A percentile compares a stretch with the other conserved stretches of the same genome.
These are phyloP conservation scores for Cerastoderma edule DNA, from an alignment of 2,888 invertebrate genomes.

Conservation along the genomic window DNA sequence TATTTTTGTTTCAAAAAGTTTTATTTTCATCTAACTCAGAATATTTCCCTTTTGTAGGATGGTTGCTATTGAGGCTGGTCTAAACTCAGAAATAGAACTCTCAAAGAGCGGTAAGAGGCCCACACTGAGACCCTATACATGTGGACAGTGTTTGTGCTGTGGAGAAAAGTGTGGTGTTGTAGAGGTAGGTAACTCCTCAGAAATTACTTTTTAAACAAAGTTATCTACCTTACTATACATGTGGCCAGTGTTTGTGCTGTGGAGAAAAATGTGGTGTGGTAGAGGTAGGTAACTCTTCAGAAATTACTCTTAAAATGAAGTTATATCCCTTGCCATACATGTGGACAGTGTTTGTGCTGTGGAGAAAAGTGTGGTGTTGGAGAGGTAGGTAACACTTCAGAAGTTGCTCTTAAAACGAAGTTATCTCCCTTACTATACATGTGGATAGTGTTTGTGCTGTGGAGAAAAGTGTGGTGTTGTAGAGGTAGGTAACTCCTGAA, in stretches of 20 bases:
- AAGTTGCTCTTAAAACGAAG: too few species aligned
- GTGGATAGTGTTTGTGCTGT: constrained; percentile 87
- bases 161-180: constrained; percentile 69
- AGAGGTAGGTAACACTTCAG: constrained; percentile 40
- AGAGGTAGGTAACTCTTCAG: constrained; percentile 40
- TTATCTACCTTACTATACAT: too few species aligned
- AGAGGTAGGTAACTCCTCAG: constrained; percentile 40
- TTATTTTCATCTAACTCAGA: too few species aligned
- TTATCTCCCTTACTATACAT: too few species aligned
- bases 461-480: constrained; percentile 69
- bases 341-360: constrained; percentile 87
- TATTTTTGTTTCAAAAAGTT: too few species aligned
- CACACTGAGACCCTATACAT: constrained; percentile 89
- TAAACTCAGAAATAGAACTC: constrained; percentile 88
- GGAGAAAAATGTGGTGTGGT: constrained; percentile 69
- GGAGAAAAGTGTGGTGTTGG: constrained; percentile 69
- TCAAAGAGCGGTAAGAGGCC: constrained; percentile 89
- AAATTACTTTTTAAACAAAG: too few species aligned
- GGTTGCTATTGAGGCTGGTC: constrained; percentile 74
- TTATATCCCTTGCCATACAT: too few species aligned
- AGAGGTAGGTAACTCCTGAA: constrained; percentile 40
- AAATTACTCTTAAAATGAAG: too few species aligned
- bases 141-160: constrained; percentile 87
- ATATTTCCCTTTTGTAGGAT: too few species aligned
- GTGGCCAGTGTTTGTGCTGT: constrained; percentile 87